phyloP scores from a whole-genome alignment of 1,140 invertebrate genomes.

The Mesaphorura yosii region DNA sequence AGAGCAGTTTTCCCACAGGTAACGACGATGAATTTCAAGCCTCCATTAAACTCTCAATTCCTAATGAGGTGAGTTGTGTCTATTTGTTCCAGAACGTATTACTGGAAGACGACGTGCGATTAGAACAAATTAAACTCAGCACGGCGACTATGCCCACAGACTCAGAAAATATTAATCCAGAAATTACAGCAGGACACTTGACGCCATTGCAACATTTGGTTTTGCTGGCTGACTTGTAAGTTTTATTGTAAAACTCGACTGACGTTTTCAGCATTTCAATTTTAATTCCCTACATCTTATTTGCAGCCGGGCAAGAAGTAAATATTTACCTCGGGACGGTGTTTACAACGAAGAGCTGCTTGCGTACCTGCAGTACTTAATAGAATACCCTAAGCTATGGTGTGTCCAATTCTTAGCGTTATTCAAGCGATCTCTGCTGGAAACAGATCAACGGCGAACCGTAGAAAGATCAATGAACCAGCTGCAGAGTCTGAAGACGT shows the following conservation, averaged over 20 bases:
- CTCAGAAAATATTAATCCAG: too few relatives aligned
- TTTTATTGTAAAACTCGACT: slow-evolving; percentile 22
- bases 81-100: slow-evolving; percentile 4
- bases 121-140: slow-evolving; percentile 63
- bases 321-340: slow-evolving; percentile 62
- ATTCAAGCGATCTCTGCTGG: slow-evolving; percentile 59
- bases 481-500: slow-evolving; percentile 44
- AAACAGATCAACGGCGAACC: slow-evolving; percentile 60
- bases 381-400: slow-evolving; percentile 40
- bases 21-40: slow-evolving; percentile 40
- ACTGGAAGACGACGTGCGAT: slow-evolving; percentile 35
- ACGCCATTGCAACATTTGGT: slow-evolving; percentile 62
- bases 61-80: neutral
- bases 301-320: slow-evolving; percentile 44
- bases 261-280: slow-evolving; percentile 20
- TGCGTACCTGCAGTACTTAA: slow-evolving; percentile 52
- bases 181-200: slow-evolving; percentile 38
- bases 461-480: slow-evolving; percentile 79
- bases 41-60: slow-evolving; percentile 42
- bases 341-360: slow-evolving; percentile 64
- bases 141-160: slow-evolving; percentile 37
- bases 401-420: slow-evolving; percentile 53
- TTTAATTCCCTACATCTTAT: slow-evolving; percentile 1
- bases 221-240: slow-evolving; percentile 59
- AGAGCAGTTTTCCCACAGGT: slow-evolving; percentile 36